phyloP scores from a whole-genome alignment of 37 sponge, comb jelly and placozoan species.

The Chondrosia reniformis region DNA sequence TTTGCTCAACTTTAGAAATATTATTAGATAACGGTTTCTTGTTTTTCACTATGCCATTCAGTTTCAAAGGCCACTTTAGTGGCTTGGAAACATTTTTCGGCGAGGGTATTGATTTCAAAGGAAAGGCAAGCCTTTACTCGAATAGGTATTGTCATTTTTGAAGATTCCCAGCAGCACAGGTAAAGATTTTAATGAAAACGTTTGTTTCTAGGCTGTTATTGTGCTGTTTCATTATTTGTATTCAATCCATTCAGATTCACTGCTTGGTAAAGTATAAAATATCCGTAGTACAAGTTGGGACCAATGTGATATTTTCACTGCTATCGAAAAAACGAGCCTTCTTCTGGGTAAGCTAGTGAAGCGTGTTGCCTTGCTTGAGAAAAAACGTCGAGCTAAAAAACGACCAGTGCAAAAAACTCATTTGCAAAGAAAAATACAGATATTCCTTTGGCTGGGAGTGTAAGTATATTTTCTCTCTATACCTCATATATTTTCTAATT shows the following conservation, averaged over 20 bases:
- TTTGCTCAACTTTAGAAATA: neutral
- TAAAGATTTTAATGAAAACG: no score
- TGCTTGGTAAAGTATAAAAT: no score
- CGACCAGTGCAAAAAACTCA: neutral
- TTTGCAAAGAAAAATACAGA: neutral
- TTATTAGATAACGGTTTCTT: neutral
- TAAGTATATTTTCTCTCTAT: neutral
- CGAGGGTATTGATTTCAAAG: no score
- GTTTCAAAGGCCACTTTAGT: no score
- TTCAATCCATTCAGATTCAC: no score
- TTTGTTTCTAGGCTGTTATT: no score
- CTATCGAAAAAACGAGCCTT: neutral
- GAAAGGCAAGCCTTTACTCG: no score
- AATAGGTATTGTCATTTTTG: no score
- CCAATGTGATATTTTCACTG: neutral
- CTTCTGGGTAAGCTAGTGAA: neutral
- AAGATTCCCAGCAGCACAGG: no score
- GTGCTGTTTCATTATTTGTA: no score
- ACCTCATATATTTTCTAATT: neutral
- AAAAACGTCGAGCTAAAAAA: neutral
- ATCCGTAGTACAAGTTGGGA: neutral
- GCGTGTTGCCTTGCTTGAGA: slow-evolving; percentile 5
- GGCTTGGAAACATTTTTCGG: no score
- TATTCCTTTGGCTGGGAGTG: slow-evolving; percentile 3
- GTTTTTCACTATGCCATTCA: no score